phyloP scores from a whole-genome alignment of 2,888 invertebrate species.

The Aelia acuminata region DNA sequence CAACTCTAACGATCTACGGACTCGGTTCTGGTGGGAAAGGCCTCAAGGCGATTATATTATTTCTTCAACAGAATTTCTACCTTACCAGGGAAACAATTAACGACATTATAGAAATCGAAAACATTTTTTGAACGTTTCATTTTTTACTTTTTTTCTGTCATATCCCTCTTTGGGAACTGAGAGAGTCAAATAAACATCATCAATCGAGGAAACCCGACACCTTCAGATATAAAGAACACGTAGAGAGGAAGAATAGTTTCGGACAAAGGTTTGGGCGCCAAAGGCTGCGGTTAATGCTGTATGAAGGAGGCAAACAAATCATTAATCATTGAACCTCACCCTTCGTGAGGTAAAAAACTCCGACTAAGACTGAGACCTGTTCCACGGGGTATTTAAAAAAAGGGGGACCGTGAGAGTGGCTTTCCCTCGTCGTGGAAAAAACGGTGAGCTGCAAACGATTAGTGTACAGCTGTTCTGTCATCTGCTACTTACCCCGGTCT shows the following conservation, averaged over 20 bases:
- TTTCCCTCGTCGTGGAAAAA: conserved; percentile 25
- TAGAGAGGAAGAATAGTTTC: background rate
- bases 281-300: conserved; percentile 53
- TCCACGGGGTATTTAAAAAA: conserved; percentile 42
- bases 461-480: conserved; percentile 37
- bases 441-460: conserved; percentile 52
- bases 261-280: background rate
- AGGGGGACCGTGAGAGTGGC: conserved; percentile 42
- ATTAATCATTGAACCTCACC: conserved; percentile 49
- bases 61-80: background rate
- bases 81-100: background rate
- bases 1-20: background rate
- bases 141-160: background rate
- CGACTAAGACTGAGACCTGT: conserved; percentile 55
- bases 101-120: background rate
- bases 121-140: background rate
- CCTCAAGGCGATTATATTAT: background rate
- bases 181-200: conserved; percentile 8
- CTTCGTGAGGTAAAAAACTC: background rate
- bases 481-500: background rate
- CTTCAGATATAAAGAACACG: conserved; percentile 18
- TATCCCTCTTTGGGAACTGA: background rate
- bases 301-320: conserved; percentile 53
- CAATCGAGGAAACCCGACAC: conserved; percentile 37
- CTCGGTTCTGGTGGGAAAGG: conserved; percentile 17